Percentiles rank a stretch among this genome's conserved stretches.
Conservation (phyloP, 2,888 invertebrate species). For the Ceriagrion tenellum region DNA sequence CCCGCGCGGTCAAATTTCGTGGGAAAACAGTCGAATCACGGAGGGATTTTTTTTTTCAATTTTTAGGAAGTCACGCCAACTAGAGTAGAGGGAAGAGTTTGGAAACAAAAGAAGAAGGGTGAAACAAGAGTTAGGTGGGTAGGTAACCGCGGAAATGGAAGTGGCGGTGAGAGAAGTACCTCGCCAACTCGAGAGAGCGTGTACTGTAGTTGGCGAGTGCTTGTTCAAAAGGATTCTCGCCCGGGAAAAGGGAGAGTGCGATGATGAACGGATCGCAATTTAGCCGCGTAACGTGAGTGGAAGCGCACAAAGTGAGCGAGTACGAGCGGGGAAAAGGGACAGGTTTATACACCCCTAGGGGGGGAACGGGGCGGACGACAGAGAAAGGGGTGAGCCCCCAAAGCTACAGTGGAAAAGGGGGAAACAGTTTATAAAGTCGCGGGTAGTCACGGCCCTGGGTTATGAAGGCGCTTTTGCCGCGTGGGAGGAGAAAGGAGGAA, state of each 20-base stretch:
- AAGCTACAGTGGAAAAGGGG: neutral
- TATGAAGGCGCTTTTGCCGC: no score
- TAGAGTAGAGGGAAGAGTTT: no score
- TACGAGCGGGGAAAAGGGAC: neutral
- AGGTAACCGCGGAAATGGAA: no score
- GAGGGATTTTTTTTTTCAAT: no score
- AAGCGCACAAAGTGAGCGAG: neutral
- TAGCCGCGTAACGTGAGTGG: neutral
- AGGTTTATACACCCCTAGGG: neutral
- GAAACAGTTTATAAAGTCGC: constrained; percentile 10
- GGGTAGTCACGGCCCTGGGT: neutral
- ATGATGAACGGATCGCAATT: neutral
- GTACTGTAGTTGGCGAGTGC: neutral
- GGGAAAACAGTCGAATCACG: no score
- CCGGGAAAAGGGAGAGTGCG: neutral
- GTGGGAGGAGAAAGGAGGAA: neutral
- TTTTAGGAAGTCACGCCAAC: no score
- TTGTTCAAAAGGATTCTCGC: neutral
- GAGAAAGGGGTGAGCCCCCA: no score
- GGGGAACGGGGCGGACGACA: neutral
- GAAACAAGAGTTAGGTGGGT: no score
- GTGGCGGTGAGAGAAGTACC: no score
- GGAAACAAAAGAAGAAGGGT: no score
- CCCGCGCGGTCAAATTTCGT: no score
- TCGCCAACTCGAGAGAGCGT: no score